phyloP scores from a whole-genome alignment of 2,113 vertebrate species.

The Python bivittatus region DNA sequence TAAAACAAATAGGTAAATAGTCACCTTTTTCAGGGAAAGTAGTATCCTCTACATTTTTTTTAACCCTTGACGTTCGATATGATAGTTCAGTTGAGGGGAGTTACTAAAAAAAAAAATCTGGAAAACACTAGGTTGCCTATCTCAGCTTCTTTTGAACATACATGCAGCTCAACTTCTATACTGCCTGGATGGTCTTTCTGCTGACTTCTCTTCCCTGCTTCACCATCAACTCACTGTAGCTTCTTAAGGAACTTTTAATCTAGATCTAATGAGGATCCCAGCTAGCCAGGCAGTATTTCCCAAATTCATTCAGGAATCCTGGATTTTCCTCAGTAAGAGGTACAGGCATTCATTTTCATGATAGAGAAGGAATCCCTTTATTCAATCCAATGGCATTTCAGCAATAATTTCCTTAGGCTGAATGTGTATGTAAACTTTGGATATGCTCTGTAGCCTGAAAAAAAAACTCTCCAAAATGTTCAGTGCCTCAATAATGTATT shows the following conservation, averaged over 20 bases:
- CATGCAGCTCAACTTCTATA: neutral
- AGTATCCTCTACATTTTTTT: no score
- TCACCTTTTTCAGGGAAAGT: no score
- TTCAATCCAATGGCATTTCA: slow-evolving; percentile 64
- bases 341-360: slow-evolving; percentile 52
- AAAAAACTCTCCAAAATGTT: slow-evolving; percentile 59
- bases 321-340: slow-evolving; percentile 41
- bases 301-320: slow-evolving; percentile 46
- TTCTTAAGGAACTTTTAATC: slow-evolving; percentile 26
- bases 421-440: slow-evolving; percentile 71
- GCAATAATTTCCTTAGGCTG: slow-evolving; percentile 62
- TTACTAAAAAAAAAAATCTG: no score
- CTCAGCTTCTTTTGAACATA: neutral
- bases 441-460: slow-evolving; percentile 66
- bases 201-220: neutral
- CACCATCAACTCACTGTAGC: neutral
- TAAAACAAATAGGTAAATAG: no score
- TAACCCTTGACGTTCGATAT: no score
- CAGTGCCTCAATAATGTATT: slow-evolving; percentile 53
- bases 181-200: neutral
- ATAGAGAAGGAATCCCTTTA: slow-evolving; percentile 66
- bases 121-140: no score
- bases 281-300: slow-evolving; percentile 52
- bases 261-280: slow-evolving; percentile 62
- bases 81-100: no score